Conservation (phyloP, 2,888 invertebrate species). For the Chalcis sispes region DNA sequence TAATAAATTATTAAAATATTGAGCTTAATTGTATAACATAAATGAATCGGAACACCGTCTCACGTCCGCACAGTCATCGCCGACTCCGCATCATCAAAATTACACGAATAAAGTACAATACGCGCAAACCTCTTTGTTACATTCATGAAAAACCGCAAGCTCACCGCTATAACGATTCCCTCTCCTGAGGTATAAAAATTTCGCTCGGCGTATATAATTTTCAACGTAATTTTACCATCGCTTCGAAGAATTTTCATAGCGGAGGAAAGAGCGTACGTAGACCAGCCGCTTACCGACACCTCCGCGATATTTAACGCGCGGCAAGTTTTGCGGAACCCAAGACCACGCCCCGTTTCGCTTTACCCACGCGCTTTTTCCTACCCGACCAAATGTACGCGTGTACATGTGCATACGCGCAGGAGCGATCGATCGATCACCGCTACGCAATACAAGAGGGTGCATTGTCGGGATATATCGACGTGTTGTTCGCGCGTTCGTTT, state of each 20-base stretch:
- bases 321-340: neutral
- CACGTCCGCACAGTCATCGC: too few species aligned
- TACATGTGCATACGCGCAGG: neutral
- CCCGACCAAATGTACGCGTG: neutral
- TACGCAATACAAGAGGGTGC: neutral
- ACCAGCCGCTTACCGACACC: conserved; percentile 29
- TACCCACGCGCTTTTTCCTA: neutral
- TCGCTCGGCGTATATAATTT: too few species aligned
- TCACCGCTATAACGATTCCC: too few species aligned
- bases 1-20: too few species aligned
- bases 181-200: too few species aligned
- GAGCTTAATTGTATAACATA: too few species aligned
- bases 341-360: neutral
- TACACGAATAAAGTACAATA: too few species aligned
- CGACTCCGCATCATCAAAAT: too few species aligned
- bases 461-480: neutral
- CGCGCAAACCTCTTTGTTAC: too few species aligned
- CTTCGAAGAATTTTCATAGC: conserved; percentile 23
- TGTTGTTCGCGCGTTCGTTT: too few species aligned
- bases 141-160: too few species aligned
- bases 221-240: neutral
- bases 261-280: conserved; percentile 8
- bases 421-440: neutral
- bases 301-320: neutral
- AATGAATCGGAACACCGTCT: too few species aligned